These are phyloP conservation scores for Rhipidura dahli DNA, from an alignment of 2,113 vertebrate species.

Conservation along the genomic window DNA sequence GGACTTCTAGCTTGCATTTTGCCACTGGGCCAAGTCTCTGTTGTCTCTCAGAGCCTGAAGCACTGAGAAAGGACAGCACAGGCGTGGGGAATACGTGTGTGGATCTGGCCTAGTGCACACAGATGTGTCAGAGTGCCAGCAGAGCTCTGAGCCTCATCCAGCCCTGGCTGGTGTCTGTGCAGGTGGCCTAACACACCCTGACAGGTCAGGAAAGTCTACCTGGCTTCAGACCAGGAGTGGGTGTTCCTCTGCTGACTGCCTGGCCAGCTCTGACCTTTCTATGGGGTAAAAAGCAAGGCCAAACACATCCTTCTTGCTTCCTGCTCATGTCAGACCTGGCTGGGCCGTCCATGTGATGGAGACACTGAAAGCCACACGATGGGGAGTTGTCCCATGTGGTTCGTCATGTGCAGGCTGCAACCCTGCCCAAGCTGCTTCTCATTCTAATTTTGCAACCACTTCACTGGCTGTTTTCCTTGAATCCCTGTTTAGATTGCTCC, in stretches of 20 bases:
- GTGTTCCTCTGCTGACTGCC: not conserved
- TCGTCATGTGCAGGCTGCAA: accelerated
- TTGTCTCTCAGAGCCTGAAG: not conserved
- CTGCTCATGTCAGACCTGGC: not conserved
- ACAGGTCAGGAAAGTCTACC: not conserved
- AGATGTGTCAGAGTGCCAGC: accelerated
- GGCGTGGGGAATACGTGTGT: accelerated
- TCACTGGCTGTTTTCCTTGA: not conserved
- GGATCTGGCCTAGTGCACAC: accelerated
- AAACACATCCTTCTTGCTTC: not conserved
- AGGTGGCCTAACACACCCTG: not conserved
- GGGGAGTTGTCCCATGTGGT: not conserved
- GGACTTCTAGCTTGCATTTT: not conserved
- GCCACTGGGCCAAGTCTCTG: not conserved
- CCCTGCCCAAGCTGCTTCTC: not conserved
- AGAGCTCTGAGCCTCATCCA: not conserved
- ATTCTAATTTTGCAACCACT: not conserved
- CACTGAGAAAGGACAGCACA: not conserved
- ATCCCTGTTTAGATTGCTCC: not conserved
- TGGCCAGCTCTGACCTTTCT: not conserved
- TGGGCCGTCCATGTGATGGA: not conserved
- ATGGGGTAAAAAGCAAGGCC: not conserved
- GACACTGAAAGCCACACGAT: not conserved
- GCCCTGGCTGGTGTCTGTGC: not conserved
- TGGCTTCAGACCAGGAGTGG: not conserved